Evolutionary conservation across 2,888 invertebrate genomes (phyloP), one percentile per base, ranked within the genome.

Genomic region (Spatulosminthurus flaviceps): DNA sequence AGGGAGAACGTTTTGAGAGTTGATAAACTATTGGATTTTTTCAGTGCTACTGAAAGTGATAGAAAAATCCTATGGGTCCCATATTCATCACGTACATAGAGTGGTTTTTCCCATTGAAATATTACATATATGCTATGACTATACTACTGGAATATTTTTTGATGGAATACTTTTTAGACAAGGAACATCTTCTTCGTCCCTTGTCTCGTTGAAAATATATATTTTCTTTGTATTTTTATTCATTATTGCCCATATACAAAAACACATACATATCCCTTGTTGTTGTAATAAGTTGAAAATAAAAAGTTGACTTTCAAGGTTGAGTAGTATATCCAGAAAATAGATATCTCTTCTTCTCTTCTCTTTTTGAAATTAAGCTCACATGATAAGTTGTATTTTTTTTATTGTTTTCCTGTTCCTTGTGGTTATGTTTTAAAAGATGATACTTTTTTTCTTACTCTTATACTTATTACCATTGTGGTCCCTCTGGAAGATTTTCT

Each of bases 401-500:
- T 51, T 51, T 51, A 51, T n/a, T 7, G 34, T 34, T 51, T 51
- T 51, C 51, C 51, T 51, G 51, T 51, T 51, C 9, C 9, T 51
- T 51, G 51, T 51, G 51, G 51, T 51, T 51, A 51, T 51, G n/a
- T n/a, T n/a, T n/a, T n/a, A n/a, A n/a, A n/a, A n/a, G 51, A 51
- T 51, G n/a, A 51, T 51, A 51, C 51, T 9, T 51, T 51, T 51
- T 51, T 51, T 51, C 16, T 51, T 41, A 9, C 51, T 13, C n/a
- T 16, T 19, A 2, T 9, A 51, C 51, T 51, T 19, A 9, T n/a
- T n/a, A n/a, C n/a, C n/a, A n/a, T 34, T 34, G 9, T 34, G 34
- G 34, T 9, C 9, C 5, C 34, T 34, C 34, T 9, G 34, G 4
- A 4, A 34, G 34, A 34, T 34, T 9, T 5, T 51, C 51, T 19